Conservation (phyloP, 2,113 vertebrate genomes). For the Lepisosteus osseus region DNA sequence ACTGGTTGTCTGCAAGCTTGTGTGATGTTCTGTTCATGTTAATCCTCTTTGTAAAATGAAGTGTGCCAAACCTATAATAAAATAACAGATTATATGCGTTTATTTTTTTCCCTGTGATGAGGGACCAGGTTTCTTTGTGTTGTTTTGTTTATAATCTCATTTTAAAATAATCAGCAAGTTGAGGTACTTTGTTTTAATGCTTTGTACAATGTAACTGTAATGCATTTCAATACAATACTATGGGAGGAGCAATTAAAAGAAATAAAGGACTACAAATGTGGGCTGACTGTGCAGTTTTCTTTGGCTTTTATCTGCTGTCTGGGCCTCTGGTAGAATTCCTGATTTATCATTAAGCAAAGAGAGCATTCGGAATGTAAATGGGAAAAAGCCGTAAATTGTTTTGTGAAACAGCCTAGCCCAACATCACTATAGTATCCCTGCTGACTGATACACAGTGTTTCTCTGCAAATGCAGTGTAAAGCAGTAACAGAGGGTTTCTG, state of each 20-base stretch:
- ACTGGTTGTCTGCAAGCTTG: constrained; percentile 96
- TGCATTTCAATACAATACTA: constrained; percentile 98
- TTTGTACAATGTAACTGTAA: constrained; percentile 99
- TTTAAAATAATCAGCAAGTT: constrained; percentile 95
- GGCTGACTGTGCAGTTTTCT: constrained; percentile 30
- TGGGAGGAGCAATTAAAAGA: constrained; percentile 92
- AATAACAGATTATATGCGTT: constrained; percentile 88
- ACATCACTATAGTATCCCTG: no score
- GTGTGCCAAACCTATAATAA: constrained; percentile 91
- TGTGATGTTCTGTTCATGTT: constrained; percentile 96
- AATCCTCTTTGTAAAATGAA: constrained; percentile 89
- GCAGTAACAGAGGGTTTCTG: no score
- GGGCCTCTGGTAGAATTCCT: no score
- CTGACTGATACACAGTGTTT: no score
- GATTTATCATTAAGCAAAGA: no score
- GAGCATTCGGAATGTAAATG: no score
- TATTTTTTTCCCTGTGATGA: constrained; percentile 76
- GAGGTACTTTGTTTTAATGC: constrained; percentile 99
- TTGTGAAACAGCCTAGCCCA: no score
- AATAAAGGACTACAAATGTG: constrained; percentile 96
- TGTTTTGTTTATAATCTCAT: constrained; percentile 96
- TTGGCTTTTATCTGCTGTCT: constrained; percentile 24
- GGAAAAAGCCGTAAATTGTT: no score
- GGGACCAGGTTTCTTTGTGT: constrained; percentile 75
- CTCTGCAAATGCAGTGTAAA: no score